Base-by-base conservation (phyloP, 2,888 invertebrate species). In the Tholera decimalis region DNA sequence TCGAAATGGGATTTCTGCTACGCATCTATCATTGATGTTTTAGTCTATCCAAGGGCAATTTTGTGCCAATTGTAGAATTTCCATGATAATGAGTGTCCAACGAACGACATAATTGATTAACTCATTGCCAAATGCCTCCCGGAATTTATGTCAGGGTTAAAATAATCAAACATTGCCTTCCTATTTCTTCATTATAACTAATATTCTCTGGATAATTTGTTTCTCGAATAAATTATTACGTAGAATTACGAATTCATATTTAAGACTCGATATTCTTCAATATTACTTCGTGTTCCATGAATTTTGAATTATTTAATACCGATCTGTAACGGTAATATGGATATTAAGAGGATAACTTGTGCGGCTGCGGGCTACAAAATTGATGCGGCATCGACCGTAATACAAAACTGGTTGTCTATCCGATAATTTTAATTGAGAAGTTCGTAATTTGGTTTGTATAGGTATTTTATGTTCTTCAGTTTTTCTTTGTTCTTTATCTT, bases 121-220 rank as follows among this genome's bases (percentile, higher is more conserved):
- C 18, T 77, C 64, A 74, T 77, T 82, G 66, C 78, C 75, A 77
- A 77, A 72, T 79, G 57, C 63, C 61, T 70, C 41, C 47, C 54
- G 24, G 35, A 47, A 47, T 69, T 22, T 56, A 47, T 73, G 80
- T 73, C 83, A 80, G 55, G 80, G 83, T 56, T 49, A 44, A 63
- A 51, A 53, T 51, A 47, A 60, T 66, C 22, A 66, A 49, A 44
- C 50, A 30, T 30, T 13, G 33, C 33, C 35, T 71, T 61, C 20
- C 24, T 20, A 75, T 46, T 43, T 55, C 33, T 60, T 53, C 30
- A 60, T 30, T 33, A 58, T 35, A 18, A 43, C 4, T 20, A n/a
- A 33, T 37, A 49, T 63, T 58, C 46, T 33, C 37, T 24, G 18
- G 8, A 60, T 46, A 50, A 53, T 61, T 62, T 51, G n/a, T 55